A percentile compares a stretch with the other conserved stretches of the same genome.
Evolutionary conservation across 2,888 invertebrate genomes (phyloP).

Genomic region (Scotopteryx bipunctaria): DNA sequence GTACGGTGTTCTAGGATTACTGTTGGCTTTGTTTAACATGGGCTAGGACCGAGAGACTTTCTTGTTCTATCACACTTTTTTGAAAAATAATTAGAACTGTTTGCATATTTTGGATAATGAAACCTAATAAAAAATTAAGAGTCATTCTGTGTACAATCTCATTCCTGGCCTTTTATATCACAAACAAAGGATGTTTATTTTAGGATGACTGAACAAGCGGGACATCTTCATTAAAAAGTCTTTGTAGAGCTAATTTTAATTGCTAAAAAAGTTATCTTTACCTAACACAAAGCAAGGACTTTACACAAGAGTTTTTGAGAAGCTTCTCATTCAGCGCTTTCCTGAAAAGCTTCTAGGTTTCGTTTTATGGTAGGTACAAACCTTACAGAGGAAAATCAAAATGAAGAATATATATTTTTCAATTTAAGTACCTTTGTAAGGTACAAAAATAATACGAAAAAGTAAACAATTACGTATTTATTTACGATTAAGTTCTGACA

Average conservation of each 20-base stretch:
- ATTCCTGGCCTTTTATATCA: neutral
- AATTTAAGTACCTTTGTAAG: too few relatives aligned
- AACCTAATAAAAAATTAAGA: constrained; percentile 2
- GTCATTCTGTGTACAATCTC: neutral
- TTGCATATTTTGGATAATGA: neutral
- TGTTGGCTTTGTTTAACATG: too few relatives aligned
- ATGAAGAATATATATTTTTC: too few relatives aligned
- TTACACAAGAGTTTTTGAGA: neutral
- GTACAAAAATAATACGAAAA: too few relatives aligned
- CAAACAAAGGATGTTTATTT: constrained; percentile 17
- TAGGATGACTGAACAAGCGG: constrained; percentile 6
- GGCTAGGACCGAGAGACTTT: too few relatives aligned
- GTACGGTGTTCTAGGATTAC: too few relatives aligned
- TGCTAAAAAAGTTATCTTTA: constrained; percentile 1
- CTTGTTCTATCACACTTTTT: too few relatives aligned
- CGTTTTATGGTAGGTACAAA: neutral
- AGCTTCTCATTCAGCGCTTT: neutral
- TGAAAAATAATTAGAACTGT: too few relatives aligned
- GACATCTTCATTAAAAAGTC: constrained; percentile 14
- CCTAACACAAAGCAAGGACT: constrained; percentile 16
- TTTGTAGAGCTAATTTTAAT: constrained; percentile 9
- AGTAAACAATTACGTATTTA: too few relatives aligned
- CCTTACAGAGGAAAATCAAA: neutral
- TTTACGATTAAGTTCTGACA: too few relatives aligned
- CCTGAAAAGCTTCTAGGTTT: too few relatives aligned